These are phyloP conservation scores for Linepithema humile DNA, from an alignment of 1,140 invertebrate species.

Conservation along the genomic window DNA sequence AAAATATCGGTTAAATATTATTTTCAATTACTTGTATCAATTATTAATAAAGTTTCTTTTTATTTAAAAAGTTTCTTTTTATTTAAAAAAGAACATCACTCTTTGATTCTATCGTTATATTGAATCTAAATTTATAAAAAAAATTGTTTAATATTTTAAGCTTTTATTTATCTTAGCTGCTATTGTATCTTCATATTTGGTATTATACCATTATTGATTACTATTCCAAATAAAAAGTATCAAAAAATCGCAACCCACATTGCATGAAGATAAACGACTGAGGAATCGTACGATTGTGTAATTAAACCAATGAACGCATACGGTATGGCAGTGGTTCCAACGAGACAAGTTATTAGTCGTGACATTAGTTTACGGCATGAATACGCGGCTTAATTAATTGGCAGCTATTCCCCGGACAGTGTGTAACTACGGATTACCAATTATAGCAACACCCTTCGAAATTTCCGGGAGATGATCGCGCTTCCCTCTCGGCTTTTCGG, in stretches of 20 bases:
- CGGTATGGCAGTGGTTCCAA: slow-evolving; percentile 56
- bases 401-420: slow-evolving; percentile 68
- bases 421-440: slow-evolving; percentile 74
- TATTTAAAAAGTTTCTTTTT: too few species aligned
- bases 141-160: not conserved
- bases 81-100: too few species aligned
- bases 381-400: slow-evolving; percentile 77
- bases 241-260: slow-evolving; percentile 3
- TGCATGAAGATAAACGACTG: not conserved
- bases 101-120: too few species aligned
- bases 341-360: slow-evolving; percentile 73
- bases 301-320: slow-evolving; percentile 38
- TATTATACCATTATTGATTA: not conserved
- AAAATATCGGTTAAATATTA: not conserved
- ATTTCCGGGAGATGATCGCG: slow-evolving; percentile 62
- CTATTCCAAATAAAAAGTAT: not conserved
- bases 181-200: not conserved
- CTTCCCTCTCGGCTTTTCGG: slow-evolving; percentile 38
- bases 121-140: not conserved
- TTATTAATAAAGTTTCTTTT: too few species aligned
- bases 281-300: slow-evolving; percentile 17
- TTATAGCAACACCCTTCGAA: slow-evolving; percentile 72
- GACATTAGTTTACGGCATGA: slow-evolving; percentile 74
- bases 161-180: too few species aligned
- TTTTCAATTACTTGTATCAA: not conserved